A percentile compares a stretch with the other conserved stretches of the same genome.
These are phyloP conservation scores for Ailuropoda melanoleuca DNA, from an alignment of 2,113 vertebrate species.

Conservation along the genomic window DNA sequence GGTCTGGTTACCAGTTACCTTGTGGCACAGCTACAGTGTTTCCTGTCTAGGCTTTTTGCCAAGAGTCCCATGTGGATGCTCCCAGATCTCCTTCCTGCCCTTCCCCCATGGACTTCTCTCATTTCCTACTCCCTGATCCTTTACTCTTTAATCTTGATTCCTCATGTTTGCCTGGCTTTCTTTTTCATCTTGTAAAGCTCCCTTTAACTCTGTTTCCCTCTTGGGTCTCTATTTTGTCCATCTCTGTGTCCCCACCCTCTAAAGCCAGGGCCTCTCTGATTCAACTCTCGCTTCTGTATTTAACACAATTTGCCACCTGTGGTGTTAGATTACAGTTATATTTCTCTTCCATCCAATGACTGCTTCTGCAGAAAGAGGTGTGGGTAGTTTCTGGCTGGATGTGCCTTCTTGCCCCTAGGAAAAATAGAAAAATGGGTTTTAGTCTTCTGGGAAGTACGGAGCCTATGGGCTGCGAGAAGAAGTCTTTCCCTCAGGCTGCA, in stretches of 20 bases:
- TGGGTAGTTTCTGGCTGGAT: background rate
- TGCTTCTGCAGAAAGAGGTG: background rate
- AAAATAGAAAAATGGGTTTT: background rate
- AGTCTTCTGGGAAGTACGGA: background rate
- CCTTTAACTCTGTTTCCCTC: background rate
- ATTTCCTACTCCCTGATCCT: background rate
- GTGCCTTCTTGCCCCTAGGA: background rate
- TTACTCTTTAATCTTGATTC: background rate
- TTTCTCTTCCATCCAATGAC: background rate
- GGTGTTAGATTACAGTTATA: fast-evolving
- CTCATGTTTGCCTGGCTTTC: background rate
- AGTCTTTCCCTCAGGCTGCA: background rate
- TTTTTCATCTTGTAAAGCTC: background rate
- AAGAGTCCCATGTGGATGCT: background rate
- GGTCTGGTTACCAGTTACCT: background rate
- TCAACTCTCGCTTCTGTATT: background rate
- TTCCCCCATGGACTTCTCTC: background rate
- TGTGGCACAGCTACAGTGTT: background rate
- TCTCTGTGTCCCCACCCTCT: background rate
- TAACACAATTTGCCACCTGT: background rate
- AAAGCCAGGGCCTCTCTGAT: background rate
- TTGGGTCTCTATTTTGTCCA: too few relatives aligned
- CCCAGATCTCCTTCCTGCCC: background rate
- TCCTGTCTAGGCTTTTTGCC: background rate
- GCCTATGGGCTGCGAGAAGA: too few relatives aligned